A percentile compares a stretch with the other conserved stretches of the same genome.
These are phyloP conservation scores for Aleiodes sp. DNA, from an alignment of 1,140 invertebrate species.

Conservation along the genomic window DNA sequence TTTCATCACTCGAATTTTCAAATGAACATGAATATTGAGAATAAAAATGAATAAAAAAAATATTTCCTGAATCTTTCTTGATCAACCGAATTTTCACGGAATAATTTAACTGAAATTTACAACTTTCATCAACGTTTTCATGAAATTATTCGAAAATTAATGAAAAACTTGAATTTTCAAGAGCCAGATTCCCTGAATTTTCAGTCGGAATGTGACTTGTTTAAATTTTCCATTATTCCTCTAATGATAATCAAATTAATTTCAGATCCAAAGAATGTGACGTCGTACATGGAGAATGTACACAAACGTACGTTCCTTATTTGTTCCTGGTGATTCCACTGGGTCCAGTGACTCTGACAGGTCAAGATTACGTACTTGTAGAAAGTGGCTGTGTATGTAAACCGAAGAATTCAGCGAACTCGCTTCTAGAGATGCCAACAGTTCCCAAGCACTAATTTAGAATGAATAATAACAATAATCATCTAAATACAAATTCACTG, in stretches of 20 bases:
- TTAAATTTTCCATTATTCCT: background rate
- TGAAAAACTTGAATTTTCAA: too few species aligned
- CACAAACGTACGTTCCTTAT: conserved; percentile 92
- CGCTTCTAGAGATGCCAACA: conserved; percentile 44
- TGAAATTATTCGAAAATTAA: too few species aligned
- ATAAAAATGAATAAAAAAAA: too few species aligned
- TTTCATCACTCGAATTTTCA: too few species aligned
- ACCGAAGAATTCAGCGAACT: conserved; percentile 76
- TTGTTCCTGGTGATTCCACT: conserved; percentile 89
- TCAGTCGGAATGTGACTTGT: too few species aligned
- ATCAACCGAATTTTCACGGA: too few species aligned
- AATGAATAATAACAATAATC: conserved; percentile 33
- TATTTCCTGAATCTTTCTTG: too few species aligned
- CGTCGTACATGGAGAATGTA: conserved; percentile 86
- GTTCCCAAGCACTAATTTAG: conserved; percentile 57
- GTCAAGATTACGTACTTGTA: conserved; percentile 91
- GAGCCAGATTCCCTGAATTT: too few species aligned
- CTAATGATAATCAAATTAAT: background rate
- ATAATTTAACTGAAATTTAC: too few species aligned
- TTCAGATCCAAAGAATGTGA: conserved; percentile 85
- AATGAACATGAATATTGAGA: too few species aligned
- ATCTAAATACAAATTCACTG: background rate
- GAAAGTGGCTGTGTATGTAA: conserved; percentile 92
- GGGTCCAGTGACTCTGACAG: conserved; percentile 89
- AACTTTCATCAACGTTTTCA: too few species aligned